These are phyloP conservation scores for Hypsopygia costalis DNA, from an alignment of 2,888 invertebrate genomes.

Conservation along the genomic window DNA sequence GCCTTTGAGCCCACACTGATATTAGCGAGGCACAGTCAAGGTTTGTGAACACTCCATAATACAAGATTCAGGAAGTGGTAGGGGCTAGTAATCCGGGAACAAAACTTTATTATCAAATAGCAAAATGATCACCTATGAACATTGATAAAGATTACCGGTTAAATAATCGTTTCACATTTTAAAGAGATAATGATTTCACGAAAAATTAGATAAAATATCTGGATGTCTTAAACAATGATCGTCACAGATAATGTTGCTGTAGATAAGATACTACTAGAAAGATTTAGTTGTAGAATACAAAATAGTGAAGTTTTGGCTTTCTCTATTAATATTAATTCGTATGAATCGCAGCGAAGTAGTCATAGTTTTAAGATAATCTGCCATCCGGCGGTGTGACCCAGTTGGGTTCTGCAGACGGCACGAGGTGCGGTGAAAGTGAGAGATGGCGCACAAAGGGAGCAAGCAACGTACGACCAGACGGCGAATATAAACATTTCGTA, in stretches of 20 bases:
- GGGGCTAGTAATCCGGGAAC: too few species aligned
- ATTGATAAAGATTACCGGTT: too few species aligned
- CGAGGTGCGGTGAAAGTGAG: slow-evolving; percentile 63
- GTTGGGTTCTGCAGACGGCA: slow-evolving; percentile 38
- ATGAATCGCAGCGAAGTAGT: not conserved
- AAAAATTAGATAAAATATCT: too few species aligned
- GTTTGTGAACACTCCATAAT: slow-evolving; percentile 20
- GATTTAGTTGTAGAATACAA: too few species aligned
- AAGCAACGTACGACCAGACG: slow-evolving; percentile 30
- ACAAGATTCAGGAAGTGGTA: slow-evolving; percentile 21
- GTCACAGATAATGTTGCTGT: slow-evolving; percentile 3
- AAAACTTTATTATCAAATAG: too few species aligned
- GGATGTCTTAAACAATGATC: too few species aligned
- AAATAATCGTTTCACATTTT: too few species aligned
- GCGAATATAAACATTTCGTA: slow-evolving; percentile 62
- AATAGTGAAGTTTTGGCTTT: not conserved
- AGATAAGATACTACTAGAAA: too few species aligned
- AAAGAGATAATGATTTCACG: too few species aligned
- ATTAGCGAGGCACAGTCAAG: slow-evolving; percentile 52
- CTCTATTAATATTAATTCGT: not conserved
- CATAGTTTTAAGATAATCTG: slow-evolving; percentile 32
- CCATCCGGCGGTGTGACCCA: slow-evolving; percentile 46
- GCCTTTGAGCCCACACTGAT: slow-evolving; percentile 52
- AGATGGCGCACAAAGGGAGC: slow-evolving; percentile 49
- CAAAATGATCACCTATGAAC: too few species aligned